Base-by-base conservation (phyloP, 2,888 invertebrate genomes). In the Teleiodes luculella region DNA sequence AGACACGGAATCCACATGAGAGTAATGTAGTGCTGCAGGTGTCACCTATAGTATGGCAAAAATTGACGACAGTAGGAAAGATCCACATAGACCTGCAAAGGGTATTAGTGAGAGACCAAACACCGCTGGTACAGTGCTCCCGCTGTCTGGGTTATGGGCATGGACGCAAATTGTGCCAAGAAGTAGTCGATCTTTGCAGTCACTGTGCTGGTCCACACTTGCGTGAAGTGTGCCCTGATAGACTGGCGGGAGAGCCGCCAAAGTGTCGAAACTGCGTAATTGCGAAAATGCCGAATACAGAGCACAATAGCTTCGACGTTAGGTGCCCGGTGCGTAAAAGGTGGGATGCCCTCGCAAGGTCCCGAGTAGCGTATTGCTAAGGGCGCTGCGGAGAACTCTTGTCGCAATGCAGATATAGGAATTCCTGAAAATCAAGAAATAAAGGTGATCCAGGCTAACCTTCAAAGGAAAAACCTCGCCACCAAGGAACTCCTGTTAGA, bases 81-180 rank as follows among this genome's bases (percentile, higher is more conserved):
- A 14, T 61, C 1, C 57, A 60, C 36, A 48, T 64, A 1, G 61
- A 55, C 7, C 36, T 63, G 3, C 54, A 61, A 20, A 43, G 46
- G 7, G 24, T 49, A 11, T 8, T 6, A 1, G 61, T 59, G 4
- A 39, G 14, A n/a, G 58, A 63, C 6, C 24, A 24, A 6, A 4
- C 24, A 24, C 24, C 24, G 24, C 6, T 24, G 6, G 24, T 24
- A 6, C 24, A 24, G 6, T 24, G 24, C 6, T 24, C 24, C 3
- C 24, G 24, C 24, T 24, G 24, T 24, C 24, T 24, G 24, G 24
- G 6, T 4, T 24, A 24, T 24, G 24, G 24, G 24, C 24, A 24
- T 24, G 24, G 24, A 45, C 60, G 24, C 53, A 13, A 30, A n/a
- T 3, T 49, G 37, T 53, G 53, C 31, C 24, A 52, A n/a, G 52